phyloP scores from a whole-genome alignment of 2,888 invertebrate species.

The Diarsia dahlii region DNA sequence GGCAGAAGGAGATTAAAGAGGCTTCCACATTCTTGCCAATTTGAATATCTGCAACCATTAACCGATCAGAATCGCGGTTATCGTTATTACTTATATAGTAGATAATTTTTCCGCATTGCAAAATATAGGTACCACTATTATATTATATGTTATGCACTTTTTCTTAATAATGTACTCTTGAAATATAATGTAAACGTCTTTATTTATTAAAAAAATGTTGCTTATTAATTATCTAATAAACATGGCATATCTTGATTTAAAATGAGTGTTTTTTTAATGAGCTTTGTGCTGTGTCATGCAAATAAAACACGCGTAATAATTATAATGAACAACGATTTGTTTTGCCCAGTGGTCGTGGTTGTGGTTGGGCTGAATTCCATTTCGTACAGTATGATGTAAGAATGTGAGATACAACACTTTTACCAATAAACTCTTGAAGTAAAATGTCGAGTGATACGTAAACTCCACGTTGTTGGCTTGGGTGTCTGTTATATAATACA shows the following conservation, averaged over 20 bases:
- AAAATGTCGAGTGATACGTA: slow-evolving; percentile 63
- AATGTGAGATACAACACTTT: slow-evolving; percentile 38
- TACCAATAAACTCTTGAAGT: slow-evolving; percentile 44
- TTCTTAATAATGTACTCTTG: slow-evolving; percentile 20
- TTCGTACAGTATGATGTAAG: slow-evolving; percentile 41
- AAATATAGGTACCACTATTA: slow-evolving; percentile 22
- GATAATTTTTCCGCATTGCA: slow-evolving; percentile 51
- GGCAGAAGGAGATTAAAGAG: slow-evolving; percentile 20
- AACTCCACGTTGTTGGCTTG: slow-evolving; percentile 31
- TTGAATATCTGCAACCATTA: slow-evolving; percentile 40
- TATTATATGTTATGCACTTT: slow-evolving; percentile 11
- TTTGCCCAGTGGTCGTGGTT: slow-evolving; percentile 5
- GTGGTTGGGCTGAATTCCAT: slow-evolving; percentile 15
- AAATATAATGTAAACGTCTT: slow-evolving; percentile 10
- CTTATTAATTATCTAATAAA: slow-evolving; percentile 15
- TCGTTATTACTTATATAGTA: slow-evolving; percentile 28
- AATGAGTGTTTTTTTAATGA: slow-evolving; percentile 13
- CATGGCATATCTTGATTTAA: slow-evolving; percentile 17
- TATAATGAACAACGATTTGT: not conserved
- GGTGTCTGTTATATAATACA: slow-evolving; percentile 48
- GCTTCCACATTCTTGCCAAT: slow-evolving; percentile 42
- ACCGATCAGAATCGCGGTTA: slow-evolving; percentile 28
- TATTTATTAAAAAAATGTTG: slow-evolving; percentile 8
- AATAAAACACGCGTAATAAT: not conserved
- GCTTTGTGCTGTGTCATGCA: slow-evolving; percentile 20